phyloP scores from a whole-genome alignment of 2,113 vertebrate genomes.

The Mustela nigripes region DNA sequence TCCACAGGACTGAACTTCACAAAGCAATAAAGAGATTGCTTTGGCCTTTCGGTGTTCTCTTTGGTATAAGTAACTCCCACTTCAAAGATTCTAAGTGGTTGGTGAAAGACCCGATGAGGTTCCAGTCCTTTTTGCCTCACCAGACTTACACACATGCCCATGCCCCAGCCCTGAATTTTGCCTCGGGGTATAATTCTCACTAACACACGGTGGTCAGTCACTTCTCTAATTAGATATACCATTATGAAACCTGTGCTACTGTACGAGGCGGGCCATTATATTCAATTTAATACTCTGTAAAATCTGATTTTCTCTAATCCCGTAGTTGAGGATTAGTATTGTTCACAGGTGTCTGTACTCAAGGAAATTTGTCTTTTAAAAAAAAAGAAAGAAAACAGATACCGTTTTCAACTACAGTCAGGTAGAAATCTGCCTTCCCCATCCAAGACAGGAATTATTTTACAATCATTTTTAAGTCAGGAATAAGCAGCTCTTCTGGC shows the following conservation, averaged over 20 bases:
- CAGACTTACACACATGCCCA: not conserved
- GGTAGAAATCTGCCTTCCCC: not conserved
- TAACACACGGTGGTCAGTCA: not conserved
- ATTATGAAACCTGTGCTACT: conserved; percentile 49
- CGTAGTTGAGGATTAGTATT: not conserved
- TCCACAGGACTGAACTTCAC: not conserved
- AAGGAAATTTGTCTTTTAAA: not conserved
- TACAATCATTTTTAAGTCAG: not conserved
- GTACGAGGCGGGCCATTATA: not conserved
- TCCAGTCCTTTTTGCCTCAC: not conserved
- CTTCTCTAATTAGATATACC: conserved; percentile 62
- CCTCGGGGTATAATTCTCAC: conserved; percentile 42
- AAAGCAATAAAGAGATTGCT: not conserved
- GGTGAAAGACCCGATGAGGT: not conserved
- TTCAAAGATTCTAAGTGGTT: not conserved
- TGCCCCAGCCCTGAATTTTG: not conserved
- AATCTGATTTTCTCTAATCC: conserved; percentile 12
- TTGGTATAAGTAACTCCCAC: not conserved
- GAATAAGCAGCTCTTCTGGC: not conserved
- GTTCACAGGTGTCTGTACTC: conserved; percentile 24
- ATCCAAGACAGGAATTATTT: not conserved
- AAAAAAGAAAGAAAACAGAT: no score
- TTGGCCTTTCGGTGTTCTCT: not conserved
- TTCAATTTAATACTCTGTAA: conserved; percentile 18
- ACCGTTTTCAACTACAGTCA: not conserved